Evolutionary conservation across 2,888 invertebrate genomes (phyloP).

Genomic region (Platyscelio sp.): DNA sequence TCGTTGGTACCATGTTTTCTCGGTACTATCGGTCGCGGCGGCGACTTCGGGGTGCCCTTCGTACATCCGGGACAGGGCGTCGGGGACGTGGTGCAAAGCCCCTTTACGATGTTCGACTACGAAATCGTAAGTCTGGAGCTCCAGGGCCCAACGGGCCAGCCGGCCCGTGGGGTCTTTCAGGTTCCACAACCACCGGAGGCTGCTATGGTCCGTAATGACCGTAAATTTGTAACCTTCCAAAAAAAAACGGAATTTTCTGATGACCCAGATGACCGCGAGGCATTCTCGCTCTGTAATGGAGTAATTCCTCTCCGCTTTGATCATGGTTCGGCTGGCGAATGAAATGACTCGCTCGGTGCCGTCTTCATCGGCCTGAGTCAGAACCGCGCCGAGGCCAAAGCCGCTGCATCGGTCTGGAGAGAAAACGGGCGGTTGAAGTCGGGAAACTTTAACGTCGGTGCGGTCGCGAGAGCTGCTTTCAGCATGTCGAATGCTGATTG

Average conservation of each 20-base stretch:
- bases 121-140: not conserved
- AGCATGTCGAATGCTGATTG: too few relatives aligned
- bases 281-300: not conserved
- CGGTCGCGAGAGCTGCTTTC: too few relatives aligned
- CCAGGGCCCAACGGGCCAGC: slow-evolving; percentile 5
- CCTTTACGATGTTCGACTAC: not conserved
- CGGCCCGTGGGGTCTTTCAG: not conserved
- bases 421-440: too few relatives aligned
- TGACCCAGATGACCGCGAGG: not conserved
- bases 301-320: not conserved
- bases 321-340: not conserved
- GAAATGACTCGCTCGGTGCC: not conserved
- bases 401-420: too few relatives aligned
- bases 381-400: too few relatives aligned
- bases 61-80: slow-evolving; percentile 28
- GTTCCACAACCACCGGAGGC: slow-evolving; percentile 70
- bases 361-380: too few relatives aligned
- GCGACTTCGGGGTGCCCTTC: not conserved
- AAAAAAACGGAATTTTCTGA: not conserved
- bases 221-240: not conserved
- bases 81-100: slow-evolving; percentile 18
- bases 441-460: too few relatives aligned
- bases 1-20: too few relatives aligned
- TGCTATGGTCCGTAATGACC: slow-evolving; percentile 46
- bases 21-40: too few relatives aligned